phyloP scores from a whole-genome alignment of 30 jellyfish, hydroid and myxozoan species.

The Chrysaora quinquecirrha region DNA sequence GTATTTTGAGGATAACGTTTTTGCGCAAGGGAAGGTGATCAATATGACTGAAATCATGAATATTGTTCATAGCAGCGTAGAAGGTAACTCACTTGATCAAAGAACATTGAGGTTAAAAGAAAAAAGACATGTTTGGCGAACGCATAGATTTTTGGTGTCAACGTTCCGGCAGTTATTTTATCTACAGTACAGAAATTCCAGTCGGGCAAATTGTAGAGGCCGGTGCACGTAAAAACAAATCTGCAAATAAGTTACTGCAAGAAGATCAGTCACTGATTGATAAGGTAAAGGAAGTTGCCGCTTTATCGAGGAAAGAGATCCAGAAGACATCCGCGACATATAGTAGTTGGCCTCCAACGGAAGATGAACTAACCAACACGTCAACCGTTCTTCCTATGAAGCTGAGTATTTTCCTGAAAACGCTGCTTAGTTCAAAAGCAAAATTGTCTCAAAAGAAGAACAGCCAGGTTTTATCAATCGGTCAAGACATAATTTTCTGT shows the following conservation, averaged over 20 bases:
- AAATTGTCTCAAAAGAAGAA: too few species aligned
- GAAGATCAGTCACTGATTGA: not conserved
- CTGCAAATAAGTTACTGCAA: not conserved
- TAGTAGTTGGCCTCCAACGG: too few species aligned
- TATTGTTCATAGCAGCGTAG: not conserved
- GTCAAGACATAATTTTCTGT: slow-evolving; percentile 24
- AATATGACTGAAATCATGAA: not conserved
- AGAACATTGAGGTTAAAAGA: not conserved
- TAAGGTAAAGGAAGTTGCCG: not conserved
- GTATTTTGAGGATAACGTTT: not conserved
- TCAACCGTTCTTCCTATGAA: too few species aligned
- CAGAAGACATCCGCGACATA: not conserved
- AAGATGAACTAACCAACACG: not conserved
- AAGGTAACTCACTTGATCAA: not conserved
- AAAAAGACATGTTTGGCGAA: not conserved
- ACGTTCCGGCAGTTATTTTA: not conserved
- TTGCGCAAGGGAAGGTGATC: too few species aligned
- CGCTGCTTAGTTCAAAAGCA: not conserved
- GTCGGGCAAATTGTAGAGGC: not conserved
- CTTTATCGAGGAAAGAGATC: not conserved
- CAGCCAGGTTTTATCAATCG: slow-evolving; percentile 8
- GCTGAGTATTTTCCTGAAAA: not conserved
- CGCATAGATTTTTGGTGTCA: slow-evolving; percentile 20
- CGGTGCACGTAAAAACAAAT: too few species aligned
- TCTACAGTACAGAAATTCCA: slow-evolving; percentile 12